Base-by-base conservation (phyloP, 1,140 invertebrate species). In the Lasioglossum albipes region DNA sequence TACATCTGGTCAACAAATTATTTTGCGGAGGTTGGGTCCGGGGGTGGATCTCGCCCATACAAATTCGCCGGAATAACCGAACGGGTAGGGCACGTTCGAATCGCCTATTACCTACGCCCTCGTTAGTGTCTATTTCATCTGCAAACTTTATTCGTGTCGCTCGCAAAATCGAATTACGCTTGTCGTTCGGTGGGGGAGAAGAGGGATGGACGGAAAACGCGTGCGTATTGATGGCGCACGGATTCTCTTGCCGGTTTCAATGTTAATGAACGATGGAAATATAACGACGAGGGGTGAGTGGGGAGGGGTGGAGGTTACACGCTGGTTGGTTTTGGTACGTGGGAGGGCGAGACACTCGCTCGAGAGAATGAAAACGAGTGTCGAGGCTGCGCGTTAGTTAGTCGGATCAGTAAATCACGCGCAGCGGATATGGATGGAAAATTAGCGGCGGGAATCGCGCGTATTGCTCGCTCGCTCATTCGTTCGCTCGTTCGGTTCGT, bases 261-360 rank as follows among this genome's bases (percentile, higher is more conserved):
- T 73, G 79, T 82, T 85, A 85, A 85, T 85, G 73, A 85, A 76
- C 83, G 69, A 85, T 82, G 84, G 74, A 85, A 84, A 85, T 82
- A 81, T 84, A 75, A 78, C 66, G 79, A 71, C 61, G 42, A 7
- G 22, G 27, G 2, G 54, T 31, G 64, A 57, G 70, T 18, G 9
- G 7, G 7, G 16, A n/a, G n/a, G n/a, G n/a, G n/a, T n/a, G n/a
- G n/a, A n/a, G n/a, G 20, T 16, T 66, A 59, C 27, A 27, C 27
- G 27, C 1, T 27, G 42, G 1, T 72, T 10, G 59, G 22, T 57
- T n/a, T 20, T 13, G 18, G 16, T 27, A 20, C 13, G 31, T 18
- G 52, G 52, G 31, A 1, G 36, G 22, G 9, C 22, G 80, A 22
- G 12, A 49, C 45, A 27, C 27, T 18, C 31, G 22, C 65, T 52